Evolutionary conservation across 2,888 invertebrate species (phyloP).

Genomic region (Eupithecia inturbata): DNA sequence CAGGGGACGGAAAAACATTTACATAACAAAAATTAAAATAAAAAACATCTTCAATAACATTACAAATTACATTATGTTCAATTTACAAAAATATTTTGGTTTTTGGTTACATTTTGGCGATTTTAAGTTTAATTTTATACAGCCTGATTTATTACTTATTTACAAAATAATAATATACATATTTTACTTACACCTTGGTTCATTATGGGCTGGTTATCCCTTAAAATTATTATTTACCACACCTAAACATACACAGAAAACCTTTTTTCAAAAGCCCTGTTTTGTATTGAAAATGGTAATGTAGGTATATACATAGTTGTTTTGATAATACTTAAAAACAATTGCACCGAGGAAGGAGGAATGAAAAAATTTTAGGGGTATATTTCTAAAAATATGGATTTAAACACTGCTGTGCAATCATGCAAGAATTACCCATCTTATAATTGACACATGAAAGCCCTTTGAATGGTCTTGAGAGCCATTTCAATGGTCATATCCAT

Average conservation of each 20-base stretch:
- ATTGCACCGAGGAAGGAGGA: background rate
- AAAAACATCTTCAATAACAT: conserved; percentile 43
- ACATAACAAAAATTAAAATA: conserved; percentile 49
- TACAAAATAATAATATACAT: conserved; percentile 28
- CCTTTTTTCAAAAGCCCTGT: background rate
- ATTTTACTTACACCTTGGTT: background rate
- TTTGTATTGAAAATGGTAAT: background rate
- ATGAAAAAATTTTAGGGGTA: background rate
- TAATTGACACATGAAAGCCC: too few species aligned
- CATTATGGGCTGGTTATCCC: background rate
- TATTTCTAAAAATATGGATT: background rate
- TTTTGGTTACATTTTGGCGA: conserved; percentile 71
- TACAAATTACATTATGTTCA: conserved; percentile 44
- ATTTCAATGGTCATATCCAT: too few species aligned
- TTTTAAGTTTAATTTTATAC: conserved; percentile 45
- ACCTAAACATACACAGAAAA: background rate
- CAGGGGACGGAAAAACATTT: conserved; percentile 71
- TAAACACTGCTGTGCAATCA: too few species aligned
- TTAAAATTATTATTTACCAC: background rate
- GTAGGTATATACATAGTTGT: background rate
- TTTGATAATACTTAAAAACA: background rate
- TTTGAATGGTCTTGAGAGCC: too few species aligned
- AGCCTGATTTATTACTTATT: conserved; percentile 30
- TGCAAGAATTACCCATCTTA: too few species aligned
- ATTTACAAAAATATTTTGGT: conserved; percentile 64